These are phyloP conservation scores for Chunga burmeisteri DNA, from an alignment of 2,113 vertebrate genomes.

Conservation along the genomic window DNA sequence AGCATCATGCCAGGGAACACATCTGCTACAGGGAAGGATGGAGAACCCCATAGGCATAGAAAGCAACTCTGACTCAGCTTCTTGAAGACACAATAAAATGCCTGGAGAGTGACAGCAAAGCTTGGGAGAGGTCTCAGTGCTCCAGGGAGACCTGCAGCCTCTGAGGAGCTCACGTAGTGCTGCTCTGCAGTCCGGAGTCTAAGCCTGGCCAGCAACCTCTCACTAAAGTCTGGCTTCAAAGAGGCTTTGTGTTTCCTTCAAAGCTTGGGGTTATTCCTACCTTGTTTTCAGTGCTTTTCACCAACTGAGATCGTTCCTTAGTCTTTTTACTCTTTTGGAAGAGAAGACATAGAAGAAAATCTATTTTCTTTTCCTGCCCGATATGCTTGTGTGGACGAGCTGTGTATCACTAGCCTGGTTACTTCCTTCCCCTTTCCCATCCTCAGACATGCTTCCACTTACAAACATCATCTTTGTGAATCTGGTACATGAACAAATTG, in stretches of 20 bases:
- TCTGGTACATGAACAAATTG: neutral
- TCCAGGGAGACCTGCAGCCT: neutral
- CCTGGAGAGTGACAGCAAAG: neutral
- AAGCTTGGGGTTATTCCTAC: neutral
- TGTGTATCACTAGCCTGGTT: neutral
- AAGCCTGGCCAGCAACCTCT: neutral
- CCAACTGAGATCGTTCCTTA: neutral
- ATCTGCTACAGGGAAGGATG: neutral
- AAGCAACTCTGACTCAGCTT: neutral
- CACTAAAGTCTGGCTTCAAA: neutral
- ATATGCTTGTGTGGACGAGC: neutral
- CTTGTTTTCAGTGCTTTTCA: neutral
- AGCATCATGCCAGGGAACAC: neutral
- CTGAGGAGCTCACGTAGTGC: neutral
- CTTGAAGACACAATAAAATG: neutral
- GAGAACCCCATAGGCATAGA: neutral
- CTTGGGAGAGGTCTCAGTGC: fast-evolving
- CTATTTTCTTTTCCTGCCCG: neutral
- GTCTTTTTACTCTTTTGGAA: neutral
- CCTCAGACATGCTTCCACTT: neutral
- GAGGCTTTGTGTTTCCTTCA: neutral
- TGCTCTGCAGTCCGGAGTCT: neutral
- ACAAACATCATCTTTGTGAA: neutral
- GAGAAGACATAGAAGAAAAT: neutral
- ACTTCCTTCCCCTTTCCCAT: neutral